phyloP scores from a whole-genome alignment of 2,888 invertebrate species.

The Tuberolachnus salignus region DNA sequence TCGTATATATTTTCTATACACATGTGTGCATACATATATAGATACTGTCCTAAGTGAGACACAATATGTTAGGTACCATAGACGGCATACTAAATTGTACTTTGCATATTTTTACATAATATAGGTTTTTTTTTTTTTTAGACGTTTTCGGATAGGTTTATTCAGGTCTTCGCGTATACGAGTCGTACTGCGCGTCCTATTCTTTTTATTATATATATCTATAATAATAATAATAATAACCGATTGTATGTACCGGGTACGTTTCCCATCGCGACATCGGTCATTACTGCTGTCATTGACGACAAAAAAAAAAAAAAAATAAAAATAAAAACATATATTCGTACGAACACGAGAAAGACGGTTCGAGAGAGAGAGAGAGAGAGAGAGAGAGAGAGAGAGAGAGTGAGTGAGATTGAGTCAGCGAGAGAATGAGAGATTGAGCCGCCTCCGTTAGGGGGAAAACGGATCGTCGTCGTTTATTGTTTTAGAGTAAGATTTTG shows the following conservation, averaged over 20 bases:
- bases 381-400: neutral
- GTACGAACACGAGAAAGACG: neutral
- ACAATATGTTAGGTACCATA: conserved; percentile 1
- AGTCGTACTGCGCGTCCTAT: neutral
- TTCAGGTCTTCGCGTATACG: conserved; percentile 11
- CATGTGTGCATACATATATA: too few species aligned
- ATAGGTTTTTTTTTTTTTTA: neutral
- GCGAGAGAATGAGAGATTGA: too few species aligned
- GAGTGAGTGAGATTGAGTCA: too few species aligned
- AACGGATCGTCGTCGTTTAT: too few species aligned
- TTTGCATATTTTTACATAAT: conserved; percentile 54
- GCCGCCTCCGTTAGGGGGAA: too few species aligned
- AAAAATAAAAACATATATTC: neutral
- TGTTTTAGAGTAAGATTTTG: too few species aligned
- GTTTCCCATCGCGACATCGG: conserved; percentile 10
- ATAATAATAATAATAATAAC: neutral
- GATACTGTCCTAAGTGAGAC: conserved; percentile 31
- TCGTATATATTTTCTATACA: too few species aligned
- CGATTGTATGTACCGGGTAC: too few species aligned
- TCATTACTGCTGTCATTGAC: conserved; percentile 22
- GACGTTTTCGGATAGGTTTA: conserved; percentile 24
- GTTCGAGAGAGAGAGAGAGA: neutral
- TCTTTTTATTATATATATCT: neutral
- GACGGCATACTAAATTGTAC: conserved; percentile 29
- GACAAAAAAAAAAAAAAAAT: too few species aligned